Conservation (phyloP, 2,888 invertebrate species). For the Epirrhoe alternata region DNA sequence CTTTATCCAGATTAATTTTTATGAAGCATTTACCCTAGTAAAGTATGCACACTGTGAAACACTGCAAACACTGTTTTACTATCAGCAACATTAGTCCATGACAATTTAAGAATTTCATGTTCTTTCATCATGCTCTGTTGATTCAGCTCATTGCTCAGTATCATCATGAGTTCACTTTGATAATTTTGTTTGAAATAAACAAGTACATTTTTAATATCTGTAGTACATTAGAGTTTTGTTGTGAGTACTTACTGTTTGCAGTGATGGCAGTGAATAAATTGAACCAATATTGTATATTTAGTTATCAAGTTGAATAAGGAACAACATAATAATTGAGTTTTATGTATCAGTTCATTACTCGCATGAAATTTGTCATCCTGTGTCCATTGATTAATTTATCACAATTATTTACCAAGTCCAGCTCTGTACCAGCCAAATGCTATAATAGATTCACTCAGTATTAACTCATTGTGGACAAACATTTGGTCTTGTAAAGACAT, state of each 20-base stretch:
- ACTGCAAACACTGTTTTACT: no score
- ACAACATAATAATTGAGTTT: constrained; percentile 9
- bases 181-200: no score
- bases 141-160: no score
- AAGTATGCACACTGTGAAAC: no score
- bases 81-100: no score
- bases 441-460: constrained; percentile 34
- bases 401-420: constrained; percentile 23
- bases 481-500: constrained; percentile 42
- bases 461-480: constrained; percentile 41
- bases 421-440: constrained; percentile 21
- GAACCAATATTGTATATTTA: background rate
- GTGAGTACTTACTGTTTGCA: background rate
- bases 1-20: background rate
- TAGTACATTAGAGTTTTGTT: no score
- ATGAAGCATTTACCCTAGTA: no score
- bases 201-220: no score
- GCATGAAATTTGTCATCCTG: background rate
- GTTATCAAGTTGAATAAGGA: background rate
- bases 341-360: constrained; percentile 4
- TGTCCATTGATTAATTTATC: constrained; percentile 18
- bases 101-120: no score
- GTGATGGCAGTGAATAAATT: background rate
- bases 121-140: no score
- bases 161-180: no score